These are phyloP conservation scores for Cathartes aura DNA, from an alignment of 2,113 vertebrate species.

Conservation along the genomic window DNA sequence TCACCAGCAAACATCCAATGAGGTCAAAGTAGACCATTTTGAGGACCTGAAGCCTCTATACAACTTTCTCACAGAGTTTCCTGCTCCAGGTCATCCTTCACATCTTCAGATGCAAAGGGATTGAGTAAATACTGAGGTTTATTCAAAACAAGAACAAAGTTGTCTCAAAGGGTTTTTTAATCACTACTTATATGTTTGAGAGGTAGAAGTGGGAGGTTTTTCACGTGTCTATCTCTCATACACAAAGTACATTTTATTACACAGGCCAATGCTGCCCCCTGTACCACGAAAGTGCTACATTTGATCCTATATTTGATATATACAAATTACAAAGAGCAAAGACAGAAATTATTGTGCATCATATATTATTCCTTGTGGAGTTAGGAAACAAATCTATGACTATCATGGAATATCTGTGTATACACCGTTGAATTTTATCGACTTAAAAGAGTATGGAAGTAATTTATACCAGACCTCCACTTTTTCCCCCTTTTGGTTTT, in stretches of 20 bases:
- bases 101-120: not conserved
- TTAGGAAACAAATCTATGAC: not conserved
- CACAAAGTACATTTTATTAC: not conserved
- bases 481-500: not conserved
- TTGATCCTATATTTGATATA: not conserved
- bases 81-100: not conserved
- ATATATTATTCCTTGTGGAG: not conserved
- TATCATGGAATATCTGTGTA: not conserved
- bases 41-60: not conserved
- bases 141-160: not conserved
- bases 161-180: not conserved
- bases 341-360: not conserved
- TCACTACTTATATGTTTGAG: not conserved
- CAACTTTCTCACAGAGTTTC: not conserved
- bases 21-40: not conserved
- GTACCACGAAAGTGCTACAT: not conserved
- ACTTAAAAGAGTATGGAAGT: not conserved
- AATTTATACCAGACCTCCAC: not conserved
- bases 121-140: not conserved
- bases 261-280: conserved; percentile 29
- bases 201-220: not conserved
- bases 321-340: not conserved
- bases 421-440: not conserved
- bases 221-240: not conserved
- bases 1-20: not conserved